Evolutionary conservation across 2,888 invertebrate genomes (phyloP).

Genomic region (Parnassius apollo): DNA sequence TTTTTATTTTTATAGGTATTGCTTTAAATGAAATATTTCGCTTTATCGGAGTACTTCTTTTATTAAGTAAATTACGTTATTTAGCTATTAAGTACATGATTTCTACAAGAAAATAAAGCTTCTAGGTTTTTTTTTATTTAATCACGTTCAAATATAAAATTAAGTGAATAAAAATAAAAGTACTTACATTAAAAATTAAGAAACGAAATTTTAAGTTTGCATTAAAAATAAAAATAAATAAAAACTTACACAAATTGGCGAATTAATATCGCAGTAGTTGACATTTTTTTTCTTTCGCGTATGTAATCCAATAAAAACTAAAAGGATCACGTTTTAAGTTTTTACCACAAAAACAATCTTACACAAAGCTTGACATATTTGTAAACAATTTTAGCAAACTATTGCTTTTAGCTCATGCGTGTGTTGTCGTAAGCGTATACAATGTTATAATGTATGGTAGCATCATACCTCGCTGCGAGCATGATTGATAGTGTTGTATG

Average conservation of each 20-base stretch:
- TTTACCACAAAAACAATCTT: background rate
- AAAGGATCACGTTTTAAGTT: background rate
- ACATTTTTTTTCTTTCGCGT: conserved; percentile 33
- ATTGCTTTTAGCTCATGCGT: conserved; percentile 6
- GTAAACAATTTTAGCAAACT: conserved; percentile 1
- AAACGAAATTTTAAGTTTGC: background rate
- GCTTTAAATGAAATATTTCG: too few relatives aligned
- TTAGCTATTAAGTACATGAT: too few relatives aligned
- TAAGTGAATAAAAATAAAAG: too few relatives aligned
- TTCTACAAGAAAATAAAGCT: too few relatives aligned
- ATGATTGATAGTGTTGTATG: background rate
- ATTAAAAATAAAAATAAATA: conserved; percentile 17
- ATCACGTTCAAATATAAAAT: background rate
- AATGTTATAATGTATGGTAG: conserved; percentile 15
- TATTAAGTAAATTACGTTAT: too few relatives aligned
- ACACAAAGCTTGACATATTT: conserved; percentile 13
- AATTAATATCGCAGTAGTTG: conserved; percentile 37
- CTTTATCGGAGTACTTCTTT: too few relatives aligned
- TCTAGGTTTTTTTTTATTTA: background rate
- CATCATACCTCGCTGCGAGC: background rate
- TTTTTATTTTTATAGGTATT: too few relatives aligned
- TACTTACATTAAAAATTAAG: too few relatives aligned
- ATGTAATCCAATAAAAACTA: background rate
- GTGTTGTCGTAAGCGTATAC: conserved; percentile 9
- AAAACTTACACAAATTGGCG: conserved; percentile 50